These are phyloP conservation scores for Peromyscus attwateri DNA, from an alignment of 2,797 vertebrate genomes.

Conservation along the genomic window DNA sequence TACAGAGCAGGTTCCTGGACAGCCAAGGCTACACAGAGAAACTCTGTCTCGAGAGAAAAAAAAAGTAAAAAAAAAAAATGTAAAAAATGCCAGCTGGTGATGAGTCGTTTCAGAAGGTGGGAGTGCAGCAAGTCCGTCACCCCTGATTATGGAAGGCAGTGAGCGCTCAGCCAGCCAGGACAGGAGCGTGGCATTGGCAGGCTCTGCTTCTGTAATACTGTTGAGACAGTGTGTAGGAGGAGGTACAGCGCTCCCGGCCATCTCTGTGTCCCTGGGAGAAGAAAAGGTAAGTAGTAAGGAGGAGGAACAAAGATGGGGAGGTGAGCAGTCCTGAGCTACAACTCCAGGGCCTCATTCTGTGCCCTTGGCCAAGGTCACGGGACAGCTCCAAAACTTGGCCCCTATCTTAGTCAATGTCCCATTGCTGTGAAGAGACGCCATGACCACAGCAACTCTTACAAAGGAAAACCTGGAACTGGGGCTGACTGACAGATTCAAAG, in stretches of 20 bases:
- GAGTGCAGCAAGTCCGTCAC: not conserved
- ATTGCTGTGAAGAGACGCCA: not conserved
- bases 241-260: not conserved
- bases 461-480: not conserved
- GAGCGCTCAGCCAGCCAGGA: not conserved
- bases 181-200: not conserved
- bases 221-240: not conserved
- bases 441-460: not conserved
- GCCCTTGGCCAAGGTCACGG: not conserved
- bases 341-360: not conserved
- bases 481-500: not conserved
- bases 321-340: not conserved
- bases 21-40: not conserved
- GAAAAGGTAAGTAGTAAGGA: not conserved
- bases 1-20: not conserved
- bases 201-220: not conserved
- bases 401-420: not conserved
- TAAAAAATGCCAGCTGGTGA: not conserved
- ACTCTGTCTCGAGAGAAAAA: not conserved
- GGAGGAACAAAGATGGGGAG: not conserved
- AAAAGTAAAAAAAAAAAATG: not conserved
- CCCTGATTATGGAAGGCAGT: not conserved
- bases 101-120: not conserved
- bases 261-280: not conserved
- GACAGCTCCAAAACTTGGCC: not conserved